Evolutionary conservation across 2,113 vertebrate species (phyloP), one percentile per base, ranked within the genome.

Genomic region (Protomyctophum bolini): DNA sequence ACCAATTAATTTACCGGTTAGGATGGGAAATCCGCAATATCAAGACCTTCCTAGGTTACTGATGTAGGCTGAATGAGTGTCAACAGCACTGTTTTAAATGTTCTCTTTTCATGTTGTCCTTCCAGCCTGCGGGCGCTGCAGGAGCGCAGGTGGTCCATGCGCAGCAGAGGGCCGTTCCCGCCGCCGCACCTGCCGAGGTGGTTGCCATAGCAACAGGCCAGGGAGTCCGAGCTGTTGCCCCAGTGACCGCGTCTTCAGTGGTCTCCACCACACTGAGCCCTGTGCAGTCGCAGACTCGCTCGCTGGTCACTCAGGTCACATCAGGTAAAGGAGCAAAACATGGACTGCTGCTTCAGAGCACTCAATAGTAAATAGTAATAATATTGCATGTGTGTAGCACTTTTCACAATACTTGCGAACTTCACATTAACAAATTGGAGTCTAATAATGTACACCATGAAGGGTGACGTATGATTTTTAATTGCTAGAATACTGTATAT

Each of bases 71-170:
- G 1, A 63, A 28, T 15, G 41, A 7, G 69, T 12, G 5, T 62
- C 2, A 4, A 0, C 10, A 58, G 21, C 8, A 33, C 48, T 7
- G 8, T 66, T 41, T 10, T 68, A 21, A 21, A 21, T 21, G 21
- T 21, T 21, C 21, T 21, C 21, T 21, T 2, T 21, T 21, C 21
- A 21, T 41, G 33, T 41, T 41, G 33, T 41, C 33, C 33, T 6
- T 41, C 9, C 83, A 97, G 96, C 88, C 93, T 48, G 88, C 93
- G 0, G 92, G 92, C 51, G 92, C 92, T 33, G 76, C 91, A 72
- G 76, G 85, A 79, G 88, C 94, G 2, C 95, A 96, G 83, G 95
- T 96, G 71, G 96, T 96, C 2, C 98, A 98, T 14, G 80, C 94
- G 6, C 98, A 97, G 73, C 97, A 96, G 78, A 92, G 95, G 56